Conservation (phyloP, 2,797 vertebrate species). For the Bryconaethiops microstoma region DNA sequence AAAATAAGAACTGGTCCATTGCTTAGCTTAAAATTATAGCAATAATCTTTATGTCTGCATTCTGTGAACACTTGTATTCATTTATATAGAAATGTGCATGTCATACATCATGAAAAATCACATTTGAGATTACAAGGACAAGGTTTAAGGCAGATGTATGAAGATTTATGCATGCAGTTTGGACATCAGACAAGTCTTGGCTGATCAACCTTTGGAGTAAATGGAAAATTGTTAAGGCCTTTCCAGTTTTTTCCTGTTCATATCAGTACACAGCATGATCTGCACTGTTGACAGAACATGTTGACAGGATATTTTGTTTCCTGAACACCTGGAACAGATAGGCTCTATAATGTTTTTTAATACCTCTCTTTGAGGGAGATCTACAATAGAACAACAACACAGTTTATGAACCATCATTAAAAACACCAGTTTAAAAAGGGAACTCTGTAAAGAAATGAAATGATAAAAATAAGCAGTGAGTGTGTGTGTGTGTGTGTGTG, state of each 20-base stretch:
- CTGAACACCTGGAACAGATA: constrained; percentile 52
- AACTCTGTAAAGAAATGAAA: neutral
- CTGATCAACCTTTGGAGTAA: neutral
- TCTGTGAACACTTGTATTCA: neutral
- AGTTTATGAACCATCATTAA: neutral
- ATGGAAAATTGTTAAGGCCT: neutral
- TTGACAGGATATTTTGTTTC: constrained; percentile 55
- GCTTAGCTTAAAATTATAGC: too few species aligned
- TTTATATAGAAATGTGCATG: neutral
- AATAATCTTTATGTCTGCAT: neutral
- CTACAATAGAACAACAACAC: neutral
- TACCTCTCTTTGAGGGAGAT: neutral
- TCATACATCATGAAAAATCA: neutral
- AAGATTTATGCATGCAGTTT: neutral
- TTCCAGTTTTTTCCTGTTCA: constrained; percentile 16
- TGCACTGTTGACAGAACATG: constrained; percentile 26
- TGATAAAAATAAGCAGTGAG: neutral
- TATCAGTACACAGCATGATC: constrained; percentile 11
- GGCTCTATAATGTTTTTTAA: constrained; percentile 8
- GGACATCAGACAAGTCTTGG: neutral
- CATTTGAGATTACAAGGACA: neutral
- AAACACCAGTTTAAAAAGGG: neutral
- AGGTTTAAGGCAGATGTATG: neutral
- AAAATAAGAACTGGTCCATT: too few species aligned
- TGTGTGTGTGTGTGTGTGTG: neutral